Evolutionary conservation across 1,140 invertebrate species (phyloP).

Genomic region (Phthorimaea operculella): DNA sequence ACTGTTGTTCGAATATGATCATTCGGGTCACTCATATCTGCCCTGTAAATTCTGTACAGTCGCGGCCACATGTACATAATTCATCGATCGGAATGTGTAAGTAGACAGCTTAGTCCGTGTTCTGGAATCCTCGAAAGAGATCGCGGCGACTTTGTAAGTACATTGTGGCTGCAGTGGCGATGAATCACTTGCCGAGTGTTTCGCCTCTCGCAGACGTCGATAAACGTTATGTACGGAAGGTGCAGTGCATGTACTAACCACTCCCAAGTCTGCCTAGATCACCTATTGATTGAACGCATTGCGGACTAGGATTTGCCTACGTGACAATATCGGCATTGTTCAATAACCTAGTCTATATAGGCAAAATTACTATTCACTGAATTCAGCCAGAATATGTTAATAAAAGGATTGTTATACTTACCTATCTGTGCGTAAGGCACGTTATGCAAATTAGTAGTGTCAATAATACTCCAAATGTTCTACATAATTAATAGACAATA

Average conservation of each 20-base stretch:
- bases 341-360: too few species aligned
- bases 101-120: conserved; percentile 21
- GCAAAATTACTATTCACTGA: too few species aligned
- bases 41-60: conserved; percentile 37
- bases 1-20: conserved; percentile 52
- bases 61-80: conserved; percentile 38
- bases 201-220: conserved; percentile 14
- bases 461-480: too few species aligned
- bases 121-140: conserved; percentile 25
- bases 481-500: too few species aligned
- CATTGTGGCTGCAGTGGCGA: conserved; percentile 13
- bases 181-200: conserved; percentile 35
- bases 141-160: conserved; percentile 11
- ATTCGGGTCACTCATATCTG: conserved; percentile 41
- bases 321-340: background rate
- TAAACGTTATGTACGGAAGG: background rate
- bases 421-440: too few species aligned
- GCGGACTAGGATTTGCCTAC: conserved; percentile 1
- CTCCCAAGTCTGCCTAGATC: background rate
- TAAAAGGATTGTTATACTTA: too few species aligned
- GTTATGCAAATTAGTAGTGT: too few species aligned
- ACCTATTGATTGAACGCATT: background rate
- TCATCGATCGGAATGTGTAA: conserved; percentile 35
- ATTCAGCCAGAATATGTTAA: too few species aligned
- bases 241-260: background rate